These are phyloP conservation scores for Zingel zingel DNA, from an alignment of 2,113 vertebrate species.

Conservation along the genomic window DNA sequence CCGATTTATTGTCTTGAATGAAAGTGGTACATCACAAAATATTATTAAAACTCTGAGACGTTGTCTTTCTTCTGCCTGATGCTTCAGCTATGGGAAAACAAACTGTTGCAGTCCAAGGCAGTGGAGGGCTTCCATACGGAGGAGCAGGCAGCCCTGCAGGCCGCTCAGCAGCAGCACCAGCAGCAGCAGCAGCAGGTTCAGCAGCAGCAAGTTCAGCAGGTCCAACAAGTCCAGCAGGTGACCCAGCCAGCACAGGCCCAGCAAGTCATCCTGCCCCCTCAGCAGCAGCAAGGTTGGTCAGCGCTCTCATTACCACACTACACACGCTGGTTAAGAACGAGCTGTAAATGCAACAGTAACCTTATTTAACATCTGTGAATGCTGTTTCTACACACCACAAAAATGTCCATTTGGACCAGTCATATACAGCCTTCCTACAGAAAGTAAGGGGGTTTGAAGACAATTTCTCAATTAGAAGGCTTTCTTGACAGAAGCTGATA, in stretches of 20 bases:
- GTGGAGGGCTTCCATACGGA: slow-evolving; percentile 98
- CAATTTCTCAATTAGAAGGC: background rate
- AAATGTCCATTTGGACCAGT: background rate
- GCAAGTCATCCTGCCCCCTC: slow-evolving; percentile 92
- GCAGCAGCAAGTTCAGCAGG: slow-evolving; percentile 80
- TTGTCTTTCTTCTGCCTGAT: background rate
- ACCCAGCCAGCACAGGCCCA: slow-evolving; percentile 87
- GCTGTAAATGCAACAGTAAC: background rate
- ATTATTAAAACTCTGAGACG: background rate
- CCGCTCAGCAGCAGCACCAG: slow-evolving; percentile 90
- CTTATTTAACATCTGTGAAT: background rate
- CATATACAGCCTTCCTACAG: background rate
- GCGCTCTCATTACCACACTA: background rate
- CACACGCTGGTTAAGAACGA: background rate
- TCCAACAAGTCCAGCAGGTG: slow-evolving; percentile 90
- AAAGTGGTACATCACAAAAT: background rate
- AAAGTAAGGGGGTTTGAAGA: background rate
- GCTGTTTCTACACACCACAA: background rate
- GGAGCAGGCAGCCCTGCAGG: slow-evolving; percentile 93
- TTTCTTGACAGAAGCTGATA: background rate
- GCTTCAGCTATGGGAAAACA: slow-evolving; percentile 96
- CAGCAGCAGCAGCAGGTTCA: slow-evolving; percentile 88
- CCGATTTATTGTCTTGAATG: background rate
- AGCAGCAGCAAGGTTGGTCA: slow-evolving; percentile 90
- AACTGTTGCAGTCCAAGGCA: slow-evolving; percentile 97